Evolutionary conservation across 2,797 vertebrate species (phyloP), one percentile per base, ranked within the genome.

Genomic region (Austrolebias charrua): DNA sequence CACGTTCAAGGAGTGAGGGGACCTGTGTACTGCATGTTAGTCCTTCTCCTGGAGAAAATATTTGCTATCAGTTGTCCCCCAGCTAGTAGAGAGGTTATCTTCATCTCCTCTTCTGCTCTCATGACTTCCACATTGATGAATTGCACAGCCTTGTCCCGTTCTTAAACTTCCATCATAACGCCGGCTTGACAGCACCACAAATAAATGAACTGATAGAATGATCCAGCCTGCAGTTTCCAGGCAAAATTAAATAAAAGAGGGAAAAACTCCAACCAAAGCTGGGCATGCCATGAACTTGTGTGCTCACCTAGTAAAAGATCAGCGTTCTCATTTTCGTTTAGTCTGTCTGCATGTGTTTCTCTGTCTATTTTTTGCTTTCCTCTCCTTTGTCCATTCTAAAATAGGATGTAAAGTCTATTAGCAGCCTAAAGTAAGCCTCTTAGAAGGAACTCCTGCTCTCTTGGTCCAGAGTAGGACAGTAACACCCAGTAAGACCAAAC

Each of bases 341-440:
- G 60, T 55, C 45, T 51, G 16, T 55, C 3, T 51, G 40, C 9
- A 10, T 63, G 24, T 42, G 42, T 15, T 11, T 20, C 55, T 48
- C 50, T 50, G 58, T 80, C 35, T 15, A 59, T 69, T 73, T 66
- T 69, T 45, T 68, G n/a, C 60, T 76, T 46, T 72, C 55, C 53
- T 70, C 66, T 29, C 66, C 73, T 81, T 81, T 88, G 75, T 81
- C 70, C 63, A 43, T 62, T 75, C 68, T 55, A 61, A 84, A 86
- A 85, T 89, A 90, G 85, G 78, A 54, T 83, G 61, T 78, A 82
- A 90, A 91, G 88, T 82, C 88, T 79, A 86, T 91, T 87, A 90
- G 80, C 75, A 78, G 87, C 80, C 87, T 91, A 81, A 76, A 79
- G 68, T 90, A 90, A 91, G 86, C 88, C 76, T 89, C 88, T 91